These are phyloP conservation scores for Exocentrus adspersus DNA, from an alignment of 2,888 invertebrate species.

Conservation along the genomic window DNA sequence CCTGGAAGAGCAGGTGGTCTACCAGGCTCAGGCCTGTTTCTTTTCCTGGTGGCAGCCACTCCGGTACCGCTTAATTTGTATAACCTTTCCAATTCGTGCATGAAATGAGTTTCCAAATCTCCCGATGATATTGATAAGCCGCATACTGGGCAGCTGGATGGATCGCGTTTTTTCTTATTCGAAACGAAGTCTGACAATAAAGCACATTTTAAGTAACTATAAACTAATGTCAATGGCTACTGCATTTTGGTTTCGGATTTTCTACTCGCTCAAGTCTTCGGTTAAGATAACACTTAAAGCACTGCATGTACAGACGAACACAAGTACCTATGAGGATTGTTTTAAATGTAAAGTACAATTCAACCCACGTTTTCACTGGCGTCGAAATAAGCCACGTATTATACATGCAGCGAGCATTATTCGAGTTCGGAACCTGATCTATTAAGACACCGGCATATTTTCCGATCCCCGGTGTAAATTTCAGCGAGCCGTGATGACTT, in stretches of 20 bases:
- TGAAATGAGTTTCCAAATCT: constrained; percentile 75
- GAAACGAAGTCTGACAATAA: constrained; percentile 51
- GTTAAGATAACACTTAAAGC: no score
- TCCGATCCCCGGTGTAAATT: constrained; percentile 58
- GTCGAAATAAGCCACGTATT: not conserved
- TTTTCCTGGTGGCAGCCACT: constrained; percentile 63
- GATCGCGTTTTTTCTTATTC: constrained; percentile 61
- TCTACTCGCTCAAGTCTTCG: no score
- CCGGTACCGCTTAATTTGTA: constrained; percentile 69
- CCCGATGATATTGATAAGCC: constrained; percentile 73
- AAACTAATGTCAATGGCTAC: no score
- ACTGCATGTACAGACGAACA: no score
- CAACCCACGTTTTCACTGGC: no score
- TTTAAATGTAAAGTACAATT: no score
- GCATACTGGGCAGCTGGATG: constrained; percentile 73
- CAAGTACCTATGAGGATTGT: no score
- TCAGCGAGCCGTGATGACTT: constrained; percentile 62
- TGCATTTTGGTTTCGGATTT: no score
- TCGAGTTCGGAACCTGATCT: constrained; percentile 35
- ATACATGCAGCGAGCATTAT: constrained; percentile 3
- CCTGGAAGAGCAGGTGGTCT: constrained; percentile 61
- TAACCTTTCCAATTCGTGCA: constrained; percentile 75
- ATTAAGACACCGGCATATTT: constrained; percentile 48
- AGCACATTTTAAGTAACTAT: not conserved
- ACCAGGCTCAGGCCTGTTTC: constrained; percentile 58